phyloP scores from a whole-genome alignment of 2,113 vertebrate genomes.

The Electrona antarctica region DNA sequence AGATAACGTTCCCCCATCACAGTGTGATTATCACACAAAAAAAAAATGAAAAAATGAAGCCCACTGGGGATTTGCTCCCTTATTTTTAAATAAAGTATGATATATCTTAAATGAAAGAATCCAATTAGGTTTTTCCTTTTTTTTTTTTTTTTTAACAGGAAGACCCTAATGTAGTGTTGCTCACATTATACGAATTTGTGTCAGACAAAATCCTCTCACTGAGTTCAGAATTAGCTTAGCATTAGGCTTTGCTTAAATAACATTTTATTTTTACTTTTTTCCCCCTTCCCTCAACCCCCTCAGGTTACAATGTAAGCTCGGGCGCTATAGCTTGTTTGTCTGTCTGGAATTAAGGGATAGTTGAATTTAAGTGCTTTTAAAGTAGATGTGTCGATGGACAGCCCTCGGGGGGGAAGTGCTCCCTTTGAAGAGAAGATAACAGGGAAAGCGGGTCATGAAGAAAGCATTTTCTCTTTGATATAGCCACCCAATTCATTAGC shows the following conservation, averaged over 20 bases:
- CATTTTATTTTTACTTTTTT: background rate
- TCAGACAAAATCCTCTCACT: slow-evolving; percentile 1
- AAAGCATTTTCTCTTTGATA: slow-evolving; percentile 37
- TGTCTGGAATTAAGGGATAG: slow-evolving; percentile 29
- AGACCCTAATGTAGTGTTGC: background rate
- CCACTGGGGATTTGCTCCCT: slow-evolving; percentile 1
- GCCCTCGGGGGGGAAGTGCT: slow-evolving; percentile 32
- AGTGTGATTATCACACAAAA: slow-evolving; percentile 38
- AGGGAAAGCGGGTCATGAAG: background rate
- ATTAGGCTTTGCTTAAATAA: background rate
- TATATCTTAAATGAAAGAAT: slow-evolving; percentile 23
- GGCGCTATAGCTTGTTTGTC: slow-evolving; percentile 3
- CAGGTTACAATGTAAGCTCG: background rate
- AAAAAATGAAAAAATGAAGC: slow-evolving; percentile 3
- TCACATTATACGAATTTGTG: background rate
- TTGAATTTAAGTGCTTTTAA: slow-evolving; percentile 49
- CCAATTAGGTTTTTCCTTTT: slow-evolving; percentile 4
- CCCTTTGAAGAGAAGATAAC: background rate
- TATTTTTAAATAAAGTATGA: slow-evolving; percentile 28
- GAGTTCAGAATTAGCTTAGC: slow-evolving; percentile 17
- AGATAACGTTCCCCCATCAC: slow-evolving; percentile 10
- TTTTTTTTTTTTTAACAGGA: background rate
- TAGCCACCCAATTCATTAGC: slow-evolving; percentile 56
- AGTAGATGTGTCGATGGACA: slow-evolving; percentile 28
- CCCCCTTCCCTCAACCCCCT: background rate